A percentile compares a stretch with the other conserved stretches of the same genome.
Evolutionary conservation across 2,797 vertebrate species (phyloP).

Genomic region (Lophius americanus): DNA sequence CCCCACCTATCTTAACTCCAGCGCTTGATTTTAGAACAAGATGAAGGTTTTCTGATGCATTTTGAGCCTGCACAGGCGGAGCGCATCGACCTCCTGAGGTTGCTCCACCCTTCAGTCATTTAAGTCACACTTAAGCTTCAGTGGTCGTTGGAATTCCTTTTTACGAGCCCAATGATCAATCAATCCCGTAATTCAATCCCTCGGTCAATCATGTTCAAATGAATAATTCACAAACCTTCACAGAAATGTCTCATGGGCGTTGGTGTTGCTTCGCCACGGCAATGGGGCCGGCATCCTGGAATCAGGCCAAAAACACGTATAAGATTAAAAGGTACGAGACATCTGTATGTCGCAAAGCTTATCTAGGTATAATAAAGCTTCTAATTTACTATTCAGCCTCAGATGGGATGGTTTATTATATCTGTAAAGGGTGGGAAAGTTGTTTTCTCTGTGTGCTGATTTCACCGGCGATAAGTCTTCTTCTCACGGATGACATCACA

Average conservation of each 20-base stretch:
- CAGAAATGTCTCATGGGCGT: constrained; percentile 56
- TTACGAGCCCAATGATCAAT: constrained; percentile 74
- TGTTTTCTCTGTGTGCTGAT: too few species aligned
- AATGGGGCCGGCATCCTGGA: constrained; percentile 45
- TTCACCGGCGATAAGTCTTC: too few species aligned
- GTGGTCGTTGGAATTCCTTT: constrained; percentile 68
- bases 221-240: constrained; percentile 74
- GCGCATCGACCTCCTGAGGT: constrained; percentile 6
- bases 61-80: constrained; percentile 1
- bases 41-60: constrained; percentile 10
- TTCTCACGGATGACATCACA: too few species aligned
- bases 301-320: constrained; percentile 31
- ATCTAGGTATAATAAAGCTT: too few species aligned
- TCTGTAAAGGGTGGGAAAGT: too few species aligned
- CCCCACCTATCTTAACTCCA: not conserved
- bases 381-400: too few species aligned
- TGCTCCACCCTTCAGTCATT: constrained; percentile 53
- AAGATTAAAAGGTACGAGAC: constrained; percentile 1
- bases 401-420: too few species aligned
- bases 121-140: constrained; percentile 71
- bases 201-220: constrained; percentile 76
- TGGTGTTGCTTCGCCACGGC: constrained; percentile 52
- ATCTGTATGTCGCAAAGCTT: too few species aligned
- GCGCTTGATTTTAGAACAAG: not conserved
- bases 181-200: constrained; percentile 69